Evolutionary conservation across 64 coral and sea anemone genomes (phyloP), one percentile per base, ranked within the genome.

Genomic region (Dendrophyllia cribrosa): DNA sequence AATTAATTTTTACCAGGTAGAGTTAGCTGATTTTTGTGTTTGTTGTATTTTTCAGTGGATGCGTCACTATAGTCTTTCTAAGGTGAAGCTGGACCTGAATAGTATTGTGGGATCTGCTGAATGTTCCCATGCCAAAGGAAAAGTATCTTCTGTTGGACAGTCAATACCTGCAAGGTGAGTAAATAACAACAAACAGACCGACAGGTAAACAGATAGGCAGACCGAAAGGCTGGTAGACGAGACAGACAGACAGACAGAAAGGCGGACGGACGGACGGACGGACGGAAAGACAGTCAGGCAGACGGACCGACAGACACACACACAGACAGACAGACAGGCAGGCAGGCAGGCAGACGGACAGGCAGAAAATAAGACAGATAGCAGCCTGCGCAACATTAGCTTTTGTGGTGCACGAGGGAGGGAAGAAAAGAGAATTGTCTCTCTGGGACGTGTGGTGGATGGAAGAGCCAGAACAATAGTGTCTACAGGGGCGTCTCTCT

Each of bases 81-180:
- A 98, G 71, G 56, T 99, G 17, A 99, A 99, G 78, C 83, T 99
- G 7, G 97, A 99, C 44, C 72, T 99, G 44, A 99, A 99, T 75
- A 87, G 75, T 21, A 96, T 99, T 85, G 94, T 95, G 6, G 97
- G 97, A 13, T 87, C 94, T 34, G 53, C 97, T 3, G 97, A 99
- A 17, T 99, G 97, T 86, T 96, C 97, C 1, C 97, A 99, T 44
- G 94, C 97, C 7, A 99, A 99, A 63, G 83, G 91, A 51, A 99
- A 99, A 87, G 94, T 99, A 51, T 47, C 90, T 7, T 82, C 94
- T 19, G 47, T 99, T 0, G 90, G 94, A 9, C 94, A 99, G 22
- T 88, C 97, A 47, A 94, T 99, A 19, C 89, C 97, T 25, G 97
- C 97, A 61, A 99, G 97, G 97, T 99, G 50, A 45, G 45, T 46